These are phyloP conservation scores for Eriocheir sinensis DNA, from an alignment of 1,140 invertebrate genomes.

Conservation along the genomic window DNA sequence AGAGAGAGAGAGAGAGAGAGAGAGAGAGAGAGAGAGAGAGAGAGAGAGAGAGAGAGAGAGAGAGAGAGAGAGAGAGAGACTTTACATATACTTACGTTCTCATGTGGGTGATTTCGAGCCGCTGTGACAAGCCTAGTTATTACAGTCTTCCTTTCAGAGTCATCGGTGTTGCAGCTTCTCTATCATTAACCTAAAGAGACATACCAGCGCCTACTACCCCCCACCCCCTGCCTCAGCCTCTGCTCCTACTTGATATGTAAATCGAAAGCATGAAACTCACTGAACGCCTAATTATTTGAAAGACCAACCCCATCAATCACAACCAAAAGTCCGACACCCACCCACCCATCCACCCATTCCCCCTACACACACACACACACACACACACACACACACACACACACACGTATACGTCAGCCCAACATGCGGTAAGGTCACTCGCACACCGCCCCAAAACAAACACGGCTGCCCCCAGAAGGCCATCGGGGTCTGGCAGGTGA, in stretches of 20 bases:
- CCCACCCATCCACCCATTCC: background rate
- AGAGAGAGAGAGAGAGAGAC: background rate
- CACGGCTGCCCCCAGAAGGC: background rate
- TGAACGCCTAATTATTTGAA: background rate
- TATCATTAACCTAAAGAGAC: no score
- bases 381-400: conserved; percentile 47
- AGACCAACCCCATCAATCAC: background rate
- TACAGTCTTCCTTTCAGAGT: no score
- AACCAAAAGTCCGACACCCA: background rate
- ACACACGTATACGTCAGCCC: background rate
- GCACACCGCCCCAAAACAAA: background rate
- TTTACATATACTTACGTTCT: background rate
- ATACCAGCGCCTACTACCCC: no score
- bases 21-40: conserved; percentile 38
- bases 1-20: background rate
- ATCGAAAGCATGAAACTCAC: background rate
- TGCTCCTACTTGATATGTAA: no score
- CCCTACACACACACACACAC: background rate
- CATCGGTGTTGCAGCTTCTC: no score
- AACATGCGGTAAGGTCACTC: background rate
- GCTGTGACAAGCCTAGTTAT: no score
- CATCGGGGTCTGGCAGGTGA: background rate
- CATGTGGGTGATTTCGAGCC: no score
- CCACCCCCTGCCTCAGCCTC: no score
- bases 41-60: conserved; percentile 5